Conservation (phyloP, 2,113 vertebrate genomes). For the Blennius ocellaris region DNA sequence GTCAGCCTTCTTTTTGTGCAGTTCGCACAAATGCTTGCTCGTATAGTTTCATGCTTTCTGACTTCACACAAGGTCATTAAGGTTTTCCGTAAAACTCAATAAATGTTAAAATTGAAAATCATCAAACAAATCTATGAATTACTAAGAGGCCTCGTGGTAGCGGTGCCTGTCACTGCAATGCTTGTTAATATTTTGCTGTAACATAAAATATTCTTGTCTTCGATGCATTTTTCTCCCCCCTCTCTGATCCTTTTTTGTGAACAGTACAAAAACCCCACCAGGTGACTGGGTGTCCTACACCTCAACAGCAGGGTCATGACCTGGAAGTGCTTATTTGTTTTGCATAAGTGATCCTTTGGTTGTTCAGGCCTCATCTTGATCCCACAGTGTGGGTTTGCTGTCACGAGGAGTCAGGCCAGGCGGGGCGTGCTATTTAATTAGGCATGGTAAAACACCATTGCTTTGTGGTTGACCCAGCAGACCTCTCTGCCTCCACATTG, state of each 20-base stretch:
- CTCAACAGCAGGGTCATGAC: constrained; percentile 51
- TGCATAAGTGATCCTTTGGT: constrained; percentile 43
- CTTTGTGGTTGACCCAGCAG: constrained; percentile 73
- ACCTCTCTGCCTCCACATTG: constrained; percentile 59
- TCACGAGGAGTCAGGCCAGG: constrained; percentile 57
- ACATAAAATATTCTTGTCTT: too few relatives aligned
- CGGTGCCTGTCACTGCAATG: too few relatives aligned
- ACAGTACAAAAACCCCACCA: constrained; percentile 5
- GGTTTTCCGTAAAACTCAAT: neutral
- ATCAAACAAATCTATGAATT: constrained; percentile 3
- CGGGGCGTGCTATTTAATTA: constrained; percentile 79
- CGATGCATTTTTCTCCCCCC: neutral
- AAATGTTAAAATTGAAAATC: constrained; percentile 1
- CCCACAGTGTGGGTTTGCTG: constrained; percentile 31
- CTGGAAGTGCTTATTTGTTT: constrained; percentile 67
- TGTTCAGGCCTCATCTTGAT: constrained; percentile 8
- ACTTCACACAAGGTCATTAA: constrained; percentile 52
- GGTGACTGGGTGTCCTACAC: constrained; percentile 8
- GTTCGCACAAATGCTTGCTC: constrained; percentile 27
- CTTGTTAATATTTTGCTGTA: too few relatives aligned
- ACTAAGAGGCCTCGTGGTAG: neutral
- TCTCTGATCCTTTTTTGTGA: neutral
- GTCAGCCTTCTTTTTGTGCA: constrained; percentile 50
- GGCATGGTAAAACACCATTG: constrained; percentile 77
- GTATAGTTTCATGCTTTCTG: constrained; percentile 42